Evolutionary conservation across 2,888 invertebrate genomes (phyloP), one percentile per base, ranked within the genome.

Genomic region (Slavum lentiscoides): DNA sequence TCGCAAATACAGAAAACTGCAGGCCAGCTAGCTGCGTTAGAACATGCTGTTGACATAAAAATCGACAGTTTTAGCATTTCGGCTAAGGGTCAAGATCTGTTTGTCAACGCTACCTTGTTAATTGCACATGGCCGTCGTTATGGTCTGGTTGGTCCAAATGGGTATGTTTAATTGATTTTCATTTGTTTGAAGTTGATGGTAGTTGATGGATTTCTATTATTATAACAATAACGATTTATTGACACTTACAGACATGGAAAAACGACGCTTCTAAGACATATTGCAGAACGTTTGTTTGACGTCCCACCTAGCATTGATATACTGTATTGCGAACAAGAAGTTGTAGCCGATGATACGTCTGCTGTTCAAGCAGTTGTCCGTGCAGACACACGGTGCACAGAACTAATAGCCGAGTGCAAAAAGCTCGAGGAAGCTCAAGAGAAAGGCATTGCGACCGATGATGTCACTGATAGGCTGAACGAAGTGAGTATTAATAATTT

Each of bases 101-200:
- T 99, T 87, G 93, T 96, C 55, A 98, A 99, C 87, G 98, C 99
- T 0, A 95, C 92, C 86, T 88, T 99, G 55, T 88, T 95, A 74
- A 97, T 99, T 84, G 97, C 98, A 0, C 91, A 93, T 85, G 96
- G 97, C 0, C 90, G 98, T 68, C 91, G 96, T 84, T 99, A 99
- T 87, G 99, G 99, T 85, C 89, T 99, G 8, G 98, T 99, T 3
- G 99, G 99, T 39, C 99, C 99, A 0, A 99, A 99, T 87, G 99
- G 96, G 92, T 92, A 87, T 86, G 55, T 61, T 30, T 17, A 39
- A 11, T 72, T 68, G 70, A 19, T n/a, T 55, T 55, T 19, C 4
- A 55, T 55, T 19, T 55, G 1, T 53, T 53, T 53, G 53, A 0
- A 4, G 5, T 55, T 19, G 19, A 3, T 68, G 21, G 30, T 61